Evolutionary conservation across 2,113 vertebrate genomes (phyloP).

Genomic region (Cisticola juncidis): DNA sequence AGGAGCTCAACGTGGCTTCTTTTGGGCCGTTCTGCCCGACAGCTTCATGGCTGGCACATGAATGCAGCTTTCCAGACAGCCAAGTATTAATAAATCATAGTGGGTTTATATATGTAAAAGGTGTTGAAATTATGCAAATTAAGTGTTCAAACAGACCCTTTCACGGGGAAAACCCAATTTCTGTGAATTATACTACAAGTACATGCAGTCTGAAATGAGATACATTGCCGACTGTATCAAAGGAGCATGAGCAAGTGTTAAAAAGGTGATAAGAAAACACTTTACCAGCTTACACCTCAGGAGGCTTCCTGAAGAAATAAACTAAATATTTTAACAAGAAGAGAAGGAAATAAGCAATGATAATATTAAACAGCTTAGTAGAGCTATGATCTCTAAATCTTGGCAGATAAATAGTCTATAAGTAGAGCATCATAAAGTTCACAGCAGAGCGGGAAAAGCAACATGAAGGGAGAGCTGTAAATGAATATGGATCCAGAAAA

Average conservation of each 20-base stretch:
- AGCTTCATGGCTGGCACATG: background rate
- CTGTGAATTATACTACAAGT: background rate
- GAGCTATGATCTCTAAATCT: background rate
- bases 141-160: background rate
- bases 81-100: background rate
- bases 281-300: background rate
- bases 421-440: background rate
- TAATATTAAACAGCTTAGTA: background rate
- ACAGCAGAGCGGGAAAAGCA: background rate
- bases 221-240: background rate
- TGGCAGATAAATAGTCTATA: background rate
- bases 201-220: background rate
- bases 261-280: background rate
- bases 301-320: background rate
- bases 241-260: background rate
- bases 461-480: background rate
- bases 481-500: background rate
- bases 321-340: background rate
- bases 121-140: background rate
- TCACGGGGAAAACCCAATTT: background rate
- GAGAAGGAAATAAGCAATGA: background rate
- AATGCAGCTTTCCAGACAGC: background rate
- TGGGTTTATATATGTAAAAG: background rate
- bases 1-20: rapidly evolving
- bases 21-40: background rate